Conservation (phyloP, 2,888 invertebrate genomes). For the Schizaphis graminum region DNA sequence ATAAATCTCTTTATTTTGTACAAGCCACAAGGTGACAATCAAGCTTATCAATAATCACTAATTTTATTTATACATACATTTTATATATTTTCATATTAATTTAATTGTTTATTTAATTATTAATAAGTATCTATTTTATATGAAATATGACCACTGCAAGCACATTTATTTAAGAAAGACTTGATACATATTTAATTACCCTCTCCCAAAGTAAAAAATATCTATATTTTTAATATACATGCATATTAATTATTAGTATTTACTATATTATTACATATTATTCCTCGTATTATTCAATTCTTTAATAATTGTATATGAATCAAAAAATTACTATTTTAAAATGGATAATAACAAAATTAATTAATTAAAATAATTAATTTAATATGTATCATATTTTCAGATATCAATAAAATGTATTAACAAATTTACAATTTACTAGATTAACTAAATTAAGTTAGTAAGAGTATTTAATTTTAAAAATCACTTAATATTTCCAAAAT, state of each 20-base stretch:
- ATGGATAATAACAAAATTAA: neutral
- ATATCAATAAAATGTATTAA: neutral
- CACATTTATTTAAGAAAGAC: neutral
- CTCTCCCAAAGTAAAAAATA: neutral
- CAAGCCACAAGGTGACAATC: neutral
- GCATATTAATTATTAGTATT: neutral
- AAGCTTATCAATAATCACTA: neutral
- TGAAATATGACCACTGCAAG: neutral
- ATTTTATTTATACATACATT: neutral
- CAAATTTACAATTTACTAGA: neutral
- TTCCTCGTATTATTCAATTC: neutral
- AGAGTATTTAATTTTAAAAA: neutral
- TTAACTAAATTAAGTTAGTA: neutral
- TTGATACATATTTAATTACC: neutral
- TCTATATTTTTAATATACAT: neutral
- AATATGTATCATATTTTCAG: neutral
- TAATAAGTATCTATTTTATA: neutral
- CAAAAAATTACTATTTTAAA: no score
- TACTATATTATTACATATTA: neutral
- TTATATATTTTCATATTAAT: neutral
- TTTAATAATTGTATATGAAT: neutral
- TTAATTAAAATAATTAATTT: neutral
- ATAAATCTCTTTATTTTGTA: neutral
- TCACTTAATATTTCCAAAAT: neutral
- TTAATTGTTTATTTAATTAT: neutral